These are phyloP conservation scores for Acrobeloides nanus DNA, from an alignment of 2,888 invertebrate genomes.

Conservation along the genomic window DNA sequence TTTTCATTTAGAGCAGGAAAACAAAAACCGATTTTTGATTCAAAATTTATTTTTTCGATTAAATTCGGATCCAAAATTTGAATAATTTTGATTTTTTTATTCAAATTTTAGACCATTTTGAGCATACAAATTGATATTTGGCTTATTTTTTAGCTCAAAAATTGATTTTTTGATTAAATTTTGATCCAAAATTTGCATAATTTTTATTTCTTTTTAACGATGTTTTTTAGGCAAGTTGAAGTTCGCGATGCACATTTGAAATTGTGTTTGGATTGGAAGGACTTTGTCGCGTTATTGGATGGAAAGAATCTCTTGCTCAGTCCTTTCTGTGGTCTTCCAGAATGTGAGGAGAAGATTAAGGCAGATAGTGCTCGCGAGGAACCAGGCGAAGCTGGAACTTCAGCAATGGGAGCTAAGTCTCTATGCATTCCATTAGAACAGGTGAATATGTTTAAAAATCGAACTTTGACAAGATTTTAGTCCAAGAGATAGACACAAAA, in stretches of 20 bases:
- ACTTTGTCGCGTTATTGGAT: slow-evolving; percentile 75
- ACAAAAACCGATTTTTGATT: no score
- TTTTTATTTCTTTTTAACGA: no score
- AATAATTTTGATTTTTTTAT: no score
- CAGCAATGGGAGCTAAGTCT: slow-evolving; percentile 94
- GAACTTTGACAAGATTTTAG: not conserved
- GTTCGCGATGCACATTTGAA: slow-evolving; percentile 71
- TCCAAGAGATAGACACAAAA: no score
- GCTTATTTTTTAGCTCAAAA: no score
- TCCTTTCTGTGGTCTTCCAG: slow-evolving; percentile 83
- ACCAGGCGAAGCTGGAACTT: slow-evolving; percentile 57
- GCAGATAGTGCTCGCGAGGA: slow-evolving; percentile 69
- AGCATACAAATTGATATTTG: no score
- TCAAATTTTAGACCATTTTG: no score
- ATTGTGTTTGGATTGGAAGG: slow-evolving; percentile 69
- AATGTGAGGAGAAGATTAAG: slow-evolving; percentile 91
- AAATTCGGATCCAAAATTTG: no score
- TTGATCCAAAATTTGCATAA: no score
- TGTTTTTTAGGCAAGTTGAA: slow-evolving; percentile 65
- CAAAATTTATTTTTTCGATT: no score
- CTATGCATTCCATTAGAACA: slow-evolving; percentile 94
- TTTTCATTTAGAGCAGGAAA: no score
- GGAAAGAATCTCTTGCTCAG: slow-evolving; percentile 80
- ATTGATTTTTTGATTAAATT: no score
- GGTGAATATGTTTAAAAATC: slow-evolving; percentile 59